Base-by-base conservation (phyloP, 2,797 vertebrate species). In the Champsocephalus gunnari region DNA sequence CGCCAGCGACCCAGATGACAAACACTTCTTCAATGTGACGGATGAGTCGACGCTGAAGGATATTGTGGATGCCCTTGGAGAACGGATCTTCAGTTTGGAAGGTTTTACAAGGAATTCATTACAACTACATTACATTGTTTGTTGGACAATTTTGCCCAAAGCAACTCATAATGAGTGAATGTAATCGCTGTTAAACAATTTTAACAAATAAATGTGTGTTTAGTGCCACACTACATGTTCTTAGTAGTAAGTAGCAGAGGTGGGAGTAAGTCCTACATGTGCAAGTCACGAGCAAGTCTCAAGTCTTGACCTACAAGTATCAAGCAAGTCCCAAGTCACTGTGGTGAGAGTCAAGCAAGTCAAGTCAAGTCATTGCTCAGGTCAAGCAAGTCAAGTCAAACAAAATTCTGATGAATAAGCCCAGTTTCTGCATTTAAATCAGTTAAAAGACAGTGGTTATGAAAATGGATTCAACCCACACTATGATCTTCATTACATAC, bases 81-180 rank as follows among this genome's bases (percentile, higher is more conserved):
- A 99, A 38, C 95, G 98, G 81, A 99, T 99, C 89, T 99, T 99
- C 90, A 99, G 98, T 89, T 92, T 99, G 89, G 98, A 99, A 97
- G 98, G 96, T 96, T 85, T 91, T 90, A 6, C 32, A 61, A 48
- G 66, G 76, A 34, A 62, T 85, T 75, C 0, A 59, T n/a, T 71
- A 62, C 3, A 62, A 28, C 34, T 24, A 16, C 8, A 7, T 48
- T 55, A 12, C 19, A 68, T 43, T 63, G 57, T 34, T 34, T 51
- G 7, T 11, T 44, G 19, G 38, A 51, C 1, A 10, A 6, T 32
- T 28, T 56, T 45, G 14, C 60, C 17, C 16, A 62, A 51, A 47
- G 24, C 38, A 49, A 38, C 19, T 32, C 4, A 64, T 24, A 34
- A 21, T 21, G 2, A 21, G 21, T 21, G 21, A 21, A 21, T 21